Percentiles rank a stretch among this genome's conserved stretches.
Evolutionary conservation across 37 sponge, comb jelly and placozoan species (phyloP).

Genomic region (Tethya wilhelma): DNA sequence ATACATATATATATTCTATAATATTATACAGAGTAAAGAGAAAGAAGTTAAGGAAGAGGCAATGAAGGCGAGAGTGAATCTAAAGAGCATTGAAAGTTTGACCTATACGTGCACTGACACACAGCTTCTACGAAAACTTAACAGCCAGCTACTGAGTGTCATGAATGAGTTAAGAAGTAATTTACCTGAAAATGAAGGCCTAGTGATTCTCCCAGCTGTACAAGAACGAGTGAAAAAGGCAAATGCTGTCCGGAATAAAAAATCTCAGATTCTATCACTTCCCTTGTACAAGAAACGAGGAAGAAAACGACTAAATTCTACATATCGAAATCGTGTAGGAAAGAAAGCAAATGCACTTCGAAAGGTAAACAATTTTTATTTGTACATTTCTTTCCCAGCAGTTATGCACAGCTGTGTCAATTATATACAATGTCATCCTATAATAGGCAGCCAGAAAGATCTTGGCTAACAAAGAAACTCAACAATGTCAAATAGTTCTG

Average conservation of each 20-base stretch:
- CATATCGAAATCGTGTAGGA: neutral
- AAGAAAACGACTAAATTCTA: neutral
- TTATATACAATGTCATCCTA: neutral
- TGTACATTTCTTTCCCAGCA: too few relatives aligned
- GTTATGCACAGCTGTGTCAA: neutral
- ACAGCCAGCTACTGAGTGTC: neutral
- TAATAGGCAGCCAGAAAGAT: neutral
- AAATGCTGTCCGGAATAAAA: neutral
- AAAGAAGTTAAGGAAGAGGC: neutral
- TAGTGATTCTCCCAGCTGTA: slow-evolving; percentile 4
- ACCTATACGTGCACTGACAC: neutral
- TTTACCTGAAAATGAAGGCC: neutral
- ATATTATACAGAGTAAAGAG: neutral
- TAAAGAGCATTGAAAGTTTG: neutral
- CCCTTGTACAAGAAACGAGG: neutral
- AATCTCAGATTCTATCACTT: neutral
- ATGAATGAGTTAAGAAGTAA: neutral
- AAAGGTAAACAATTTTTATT: neutral
- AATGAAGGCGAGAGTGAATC: neutral
- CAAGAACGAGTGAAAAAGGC: neutral
- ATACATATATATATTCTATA: too few relatives aligned
- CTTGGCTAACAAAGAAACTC: neutral
- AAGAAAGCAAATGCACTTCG: neutral
- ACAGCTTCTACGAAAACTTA: neutral
- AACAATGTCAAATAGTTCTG: too few relatives aligned